Percentiles rank a stretch among this genome's conserved stretches.
Evolutionary conservation across 1,140 invertebrate genomes (phyloP).

Genomic region (Atta colombica): DNA sequence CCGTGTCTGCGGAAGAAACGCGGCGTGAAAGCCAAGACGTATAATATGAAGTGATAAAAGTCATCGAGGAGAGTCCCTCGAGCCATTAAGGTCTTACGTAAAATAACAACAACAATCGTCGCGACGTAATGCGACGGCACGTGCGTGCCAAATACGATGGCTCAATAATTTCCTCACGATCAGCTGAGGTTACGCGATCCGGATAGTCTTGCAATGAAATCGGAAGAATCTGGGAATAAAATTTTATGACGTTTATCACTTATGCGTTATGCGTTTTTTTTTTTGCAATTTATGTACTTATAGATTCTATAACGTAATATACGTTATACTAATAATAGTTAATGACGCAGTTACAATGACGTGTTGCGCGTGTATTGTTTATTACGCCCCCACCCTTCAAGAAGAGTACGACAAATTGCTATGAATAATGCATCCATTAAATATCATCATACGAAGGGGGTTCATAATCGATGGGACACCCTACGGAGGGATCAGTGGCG

Average conservation of each 20-base stretch:
- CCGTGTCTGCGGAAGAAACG: conserved; percentile 34
- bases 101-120: conserved; percentile 54
- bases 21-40: conserved; percentile 3
- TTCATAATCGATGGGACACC: conserved; percentile 67
- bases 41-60: conserved; percentile 59
- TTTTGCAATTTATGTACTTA: neutral
- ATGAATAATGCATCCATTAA: conserved; percentile 65
- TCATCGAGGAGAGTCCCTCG: neutral
- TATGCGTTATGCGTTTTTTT: neutral
- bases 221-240: neutral
- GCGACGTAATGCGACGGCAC: conserved; percentile 28
- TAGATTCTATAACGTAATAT: neutral
- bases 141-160: neutral
- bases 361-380: conserved; percentile 35
- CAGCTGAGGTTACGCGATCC: neutral
- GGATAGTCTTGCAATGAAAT: neutral
- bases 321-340: conserved; percentile 44
- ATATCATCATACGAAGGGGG: conserved; percentile 63
- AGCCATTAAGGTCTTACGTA: conserved; percentile 49
- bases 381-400: conserved; percentile 38
- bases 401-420: conserved; percentile 35
- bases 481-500: conserved; percentile 46
- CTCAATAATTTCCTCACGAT: neutral
- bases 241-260: neutral
- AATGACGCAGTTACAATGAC: conserved; percentile 34